Percentiles rank a stretch among this genome's conserved stretches.
These are phyloP conservation scores for Trypoxylon attenuatum DNA, from an alignment of 2,888 invertebrate genomes.

Conservation along the genomic window DNA sequence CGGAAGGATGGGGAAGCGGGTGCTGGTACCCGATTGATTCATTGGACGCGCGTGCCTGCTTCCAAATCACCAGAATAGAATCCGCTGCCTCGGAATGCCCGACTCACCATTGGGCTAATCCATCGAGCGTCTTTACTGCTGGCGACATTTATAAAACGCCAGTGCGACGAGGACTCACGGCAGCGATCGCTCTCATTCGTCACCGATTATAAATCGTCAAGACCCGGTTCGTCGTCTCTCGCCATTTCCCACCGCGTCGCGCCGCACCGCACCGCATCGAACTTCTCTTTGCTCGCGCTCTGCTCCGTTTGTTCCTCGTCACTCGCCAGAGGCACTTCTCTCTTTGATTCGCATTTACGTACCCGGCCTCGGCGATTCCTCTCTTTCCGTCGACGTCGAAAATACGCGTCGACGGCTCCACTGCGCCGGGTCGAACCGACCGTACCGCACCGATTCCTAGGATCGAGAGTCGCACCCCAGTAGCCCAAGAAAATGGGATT, in stretches of 20 bases:
- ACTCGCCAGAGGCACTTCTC: neutral
- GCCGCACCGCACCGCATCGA: no score
- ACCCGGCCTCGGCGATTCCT: constrained; percentile 11
- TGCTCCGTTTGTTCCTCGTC: constrained; percentile 1
- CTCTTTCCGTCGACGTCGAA: constrained; percentile 2
- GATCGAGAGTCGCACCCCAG: no score
- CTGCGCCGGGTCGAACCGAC: no score
- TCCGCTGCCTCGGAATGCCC: constrained; percentile 70
- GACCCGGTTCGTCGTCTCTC: constrained; percentile 15
- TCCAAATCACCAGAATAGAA: constrained; percentile 75
- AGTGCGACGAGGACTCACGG: constrained; percentile 42
- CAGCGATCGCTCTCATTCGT: constrained; percentile 55
- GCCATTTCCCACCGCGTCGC: no score
- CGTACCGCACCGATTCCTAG: no score
- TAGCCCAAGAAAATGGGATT: no score
- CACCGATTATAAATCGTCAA: constrained; percentile 68
- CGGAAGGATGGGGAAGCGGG: constrained; percentile 28
- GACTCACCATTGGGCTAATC: constrained; percentile 71
- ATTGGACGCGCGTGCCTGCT: constrained; percentile 74
- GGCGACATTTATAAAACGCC: constrained; percentile 69
- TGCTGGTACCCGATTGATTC: constrained; percentile 71
- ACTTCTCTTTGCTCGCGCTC: constrained; percentile 1
- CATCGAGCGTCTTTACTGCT: constrained; percentile 73
- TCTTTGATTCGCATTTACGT: constrained; percentile 13
- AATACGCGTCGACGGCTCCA: no score